Percentiles rank a stretch among this genome's conserved stretches.
Evolutionary conservation across 2,888 invertebrate species (phyloP).

Genomic region (Agrochola macilenta): DNA sequence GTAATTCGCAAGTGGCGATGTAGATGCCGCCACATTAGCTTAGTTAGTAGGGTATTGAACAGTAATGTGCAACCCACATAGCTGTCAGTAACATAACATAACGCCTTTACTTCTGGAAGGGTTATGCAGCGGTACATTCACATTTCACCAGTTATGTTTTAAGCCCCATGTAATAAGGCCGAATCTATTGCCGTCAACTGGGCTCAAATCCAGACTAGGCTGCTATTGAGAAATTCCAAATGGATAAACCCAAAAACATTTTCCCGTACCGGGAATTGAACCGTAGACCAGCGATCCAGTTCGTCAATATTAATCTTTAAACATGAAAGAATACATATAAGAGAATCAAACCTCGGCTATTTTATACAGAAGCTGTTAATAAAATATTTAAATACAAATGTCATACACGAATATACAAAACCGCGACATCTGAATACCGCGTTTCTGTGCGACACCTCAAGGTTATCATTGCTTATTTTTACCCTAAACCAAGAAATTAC

Average conservation of each 20-base stretch:
- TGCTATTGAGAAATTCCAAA: background rate
- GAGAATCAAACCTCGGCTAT: background rate
- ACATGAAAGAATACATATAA: background rate
- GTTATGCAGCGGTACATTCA: background rate
- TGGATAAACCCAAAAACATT: background rate
- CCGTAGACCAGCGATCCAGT: too few species aligned
- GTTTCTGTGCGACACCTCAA: conserved; percentile 35
- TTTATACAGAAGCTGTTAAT: background rate
- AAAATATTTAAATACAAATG: conserved; percentile 30
- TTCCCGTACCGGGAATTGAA: background rate
- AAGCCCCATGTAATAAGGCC: background rate
- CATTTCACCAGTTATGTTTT: background rate
- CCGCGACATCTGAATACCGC: conserved; percentile 21
- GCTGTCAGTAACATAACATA: too few species aligned
- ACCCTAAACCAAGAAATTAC: conserved; percentile 17
- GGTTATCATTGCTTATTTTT: conserved; percentile 53
- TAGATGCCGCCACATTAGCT: background rate
- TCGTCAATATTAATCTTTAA: background rate
- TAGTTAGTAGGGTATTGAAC: background rate
- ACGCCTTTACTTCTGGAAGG: background rate
- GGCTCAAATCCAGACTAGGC: background rate
- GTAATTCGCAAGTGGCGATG: too few species aligned
- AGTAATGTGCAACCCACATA: background rate
- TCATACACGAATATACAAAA: conserved; percentile 27
- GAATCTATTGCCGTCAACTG: background rate